Evolutionary conservation across 2,888 invertebrate species (phyloP).

Genomic region (Caenorhabditis sp.): DNA sequence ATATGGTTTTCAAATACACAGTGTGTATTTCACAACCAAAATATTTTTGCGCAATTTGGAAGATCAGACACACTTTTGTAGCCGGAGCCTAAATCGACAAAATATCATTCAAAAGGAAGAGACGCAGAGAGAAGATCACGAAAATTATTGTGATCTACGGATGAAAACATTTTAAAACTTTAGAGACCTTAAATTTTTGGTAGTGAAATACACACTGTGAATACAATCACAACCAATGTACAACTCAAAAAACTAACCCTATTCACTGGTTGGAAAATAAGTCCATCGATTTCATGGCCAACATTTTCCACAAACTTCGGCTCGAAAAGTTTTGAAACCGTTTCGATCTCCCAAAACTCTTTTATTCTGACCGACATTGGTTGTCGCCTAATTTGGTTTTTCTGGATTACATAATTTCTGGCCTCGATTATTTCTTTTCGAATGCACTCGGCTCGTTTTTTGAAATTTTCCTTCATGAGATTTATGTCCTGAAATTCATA

Average conservation of each 20-base stretch:
- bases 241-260: slow-evolving; percentile 74
- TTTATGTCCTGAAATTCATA: slow-evolving; percentile 75
- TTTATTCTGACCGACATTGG: slow-evolving; percentile 79
- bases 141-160: no score
- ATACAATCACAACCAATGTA: not conserved
- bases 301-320: slow-evolving; percentile 86
- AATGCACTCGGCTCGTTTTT: slow-evolving; percentile 82
- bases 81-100: no score
- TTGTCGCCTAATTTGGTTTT: slow-evolving; percentile 43
- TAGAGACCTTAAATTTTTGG: no score
- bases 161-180: no score
- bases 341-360: slow-evolving; percentile 74
- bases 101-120: no score
- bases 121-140: no score
- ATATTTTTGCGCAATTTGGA: no score
- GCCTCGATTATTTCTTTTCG: slow-evolving; percentile 75
- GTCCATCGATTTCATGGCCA: slow-evolving; percentile 93
- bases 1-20: no score
- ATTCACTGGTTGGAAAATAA: slow-evolving; percentile 92
- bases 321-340: slow-evolving; percentile 56
- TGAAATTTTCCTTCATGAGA: slow-evolving; percentile 82
- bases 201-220: no score
- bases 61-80: no score
- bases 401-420: slow-evolving; percentile 79
- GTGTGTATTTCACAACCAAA: no score